Evolutionary conservation across 2,888 invertebrate genomes (phyloP), one percentile per base, ranked within the genome.

Genomic region (Sesia apiformis): DNA sequence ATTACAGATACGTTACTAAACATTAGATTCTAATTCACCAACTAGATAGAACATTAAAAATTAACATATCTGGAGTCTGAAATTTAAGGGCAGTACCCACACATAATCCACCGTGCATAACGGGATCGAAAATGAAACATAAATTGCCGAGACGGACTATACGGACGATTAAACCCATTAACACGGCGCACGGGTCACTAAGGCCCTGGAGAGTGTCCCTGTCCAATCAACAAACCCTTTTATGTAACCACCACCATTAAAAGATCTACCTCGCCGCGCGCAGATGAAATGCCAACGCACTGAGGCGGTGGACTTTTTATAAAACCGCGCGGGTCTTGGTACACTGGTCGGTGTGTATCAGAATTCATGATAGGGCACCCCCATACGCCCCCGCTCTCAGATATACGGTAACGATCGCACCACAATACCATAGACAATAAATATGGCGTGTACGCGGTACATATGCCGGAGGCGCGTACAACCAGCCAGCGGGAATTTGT

Each of bases 51-150:
- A 23, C 23, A 23, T 23, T 46, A 46, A 46, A n/a, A 46, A 46
- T 46, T 81, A 74, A 76, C 76, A 77, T 83, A 83, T 81, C 76
- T 74, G 67, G 50, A 52, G 75, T 71, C 77, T 67, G 64, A 63
- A 72, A 70, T 68, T 72, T 63, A 69, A 71, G 76, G 81, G 77
- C 72, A 68, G 71, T 70, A 70, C 69, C 70, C 67, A 69, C 75
- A 71, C 73, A 80, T 87, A 85, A 87, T 86, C 86, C 87, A 57
- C 70, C 74, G 72, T 74, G 81, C 81, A 81, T 86, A 88, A 86
- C 81, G 78, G 84, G 85, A 89, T 88, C 86, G 85, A 87, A 86
- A 88, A 89, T 88, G 86, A 87, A 86, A 86, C 89, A 88, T 89
- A 89, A 89, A 88, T 88, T 82, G 82, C 71, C 68, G 70, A 77